phyloP scores from a whole-genome alignment of 2,113 vertebrate species.

The Parus major region DNA sequence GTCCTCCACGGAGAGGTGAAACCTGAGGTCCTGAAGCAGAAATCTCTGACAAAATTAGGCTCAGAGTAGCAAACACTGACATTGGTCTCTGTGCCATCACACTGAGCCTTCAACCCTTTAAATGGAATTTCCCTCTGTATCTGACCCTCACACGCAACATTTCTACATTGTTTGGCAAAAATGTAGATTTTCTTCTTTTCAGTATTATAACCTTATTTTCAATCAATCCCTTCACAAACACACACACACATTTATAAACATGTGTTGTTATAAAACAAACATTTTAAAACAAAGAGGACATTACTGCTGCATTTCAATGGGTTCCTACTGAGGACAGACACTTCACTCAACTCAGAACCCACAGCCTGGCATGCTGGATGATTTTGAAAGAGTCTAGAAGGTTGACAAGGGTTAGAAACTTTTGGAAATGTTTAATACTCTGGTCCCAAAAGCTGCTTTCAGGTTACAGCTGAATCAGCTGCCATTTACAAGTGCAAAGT shows the following conservation, averaged over 20 bases:
- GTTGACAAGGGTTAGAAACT: not conserved
- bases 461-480: constrained; percentile 14
- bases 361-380: not conserved
- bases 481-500: not conserved
- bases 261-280: not conserved
- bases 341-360: not conserved
- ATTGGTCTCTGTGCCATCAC: not conserved
- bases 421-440: not conserved
- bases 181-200: not conserved
- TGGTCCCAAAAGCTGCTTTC: not conserved
- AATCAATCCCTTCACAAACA: not conserved
- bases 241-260: not conserved
- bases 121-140: not conserved
- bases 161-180: not conserved
- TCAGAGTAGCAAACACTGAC: not conserved
- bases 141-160: fast-evolving
- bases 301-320: not conserved
- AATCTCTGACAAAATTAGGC: not conserved
- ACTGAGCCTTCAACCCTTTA: not conserved
- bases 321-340: not conserved
- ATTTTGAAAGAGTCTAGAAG: not conserved
- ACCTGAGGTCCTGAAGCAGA: not conserved
- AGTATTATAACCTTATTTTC: not conserved
- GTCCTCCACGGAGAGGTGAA: not conserved
- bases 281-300: not conserved